phyloP scores from a whole-genome alignment of 2,113 vertebrate genomes.

The Otolemur garnettii region DNA sequence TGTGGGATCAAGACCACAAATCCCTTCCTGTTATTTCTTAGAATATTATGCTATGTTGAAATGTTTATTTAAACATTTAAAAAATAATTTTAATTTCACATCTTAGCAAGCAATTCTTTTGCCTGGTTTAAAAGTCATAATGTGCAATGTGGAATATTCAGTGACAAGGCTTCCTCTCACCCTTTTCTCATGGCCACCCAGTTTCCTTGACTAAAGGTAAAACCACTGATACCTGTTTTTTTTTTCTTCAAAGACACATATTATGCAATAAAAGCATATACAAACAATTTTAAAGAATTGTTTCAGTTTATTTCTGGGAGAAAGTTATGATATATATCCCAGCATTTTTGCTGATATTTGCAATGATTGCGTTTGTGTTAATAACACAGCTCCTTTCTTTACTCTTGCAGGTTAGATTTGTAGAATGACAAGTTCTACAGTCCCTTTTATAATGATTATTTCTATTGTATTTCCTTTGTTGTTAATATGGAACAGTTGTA shows the following conservation, averaged over 20 bases:
- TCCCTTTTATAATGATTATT: no score
- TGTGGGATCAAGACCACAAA: neutral
- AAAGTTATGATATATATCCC: neutral
- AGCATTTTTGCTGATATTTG: neutral
- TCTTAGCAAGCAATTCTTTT: neutral
- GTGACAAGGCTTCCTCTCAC: rapidly evolving
- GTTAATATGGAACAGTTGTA: no score
- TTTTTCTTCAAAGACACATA: neutral
- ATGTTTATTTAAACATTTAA: neutral
- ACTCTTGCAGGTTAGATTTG: no score
- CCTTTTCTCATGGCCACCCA: no score
- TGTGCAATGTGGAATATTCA: neutral
- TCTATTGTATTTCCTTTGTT: no score
- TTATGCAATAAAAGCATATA: neutral
- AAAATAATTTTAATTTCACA: neutral
- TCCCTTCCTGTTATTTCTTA: neutral
- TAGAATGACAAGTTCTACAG: neutral
- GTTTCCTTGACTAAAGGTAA: neutral
- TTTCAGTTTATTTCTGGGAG: neutral
- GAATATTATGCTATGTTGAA: neutral
- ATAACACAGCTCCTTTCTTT: neutral
- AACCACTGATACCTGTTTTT: neutral
- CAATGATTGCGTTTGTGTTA: neutral
- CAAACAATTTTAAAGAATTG: neutral
- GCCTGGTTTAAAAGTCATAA: neutral